These are phyloP conservation scores for Dasyprocta punctata DNA, from an alignment of 2,113 vertebrate genomes.

Conservation along the genomic window DNA sequence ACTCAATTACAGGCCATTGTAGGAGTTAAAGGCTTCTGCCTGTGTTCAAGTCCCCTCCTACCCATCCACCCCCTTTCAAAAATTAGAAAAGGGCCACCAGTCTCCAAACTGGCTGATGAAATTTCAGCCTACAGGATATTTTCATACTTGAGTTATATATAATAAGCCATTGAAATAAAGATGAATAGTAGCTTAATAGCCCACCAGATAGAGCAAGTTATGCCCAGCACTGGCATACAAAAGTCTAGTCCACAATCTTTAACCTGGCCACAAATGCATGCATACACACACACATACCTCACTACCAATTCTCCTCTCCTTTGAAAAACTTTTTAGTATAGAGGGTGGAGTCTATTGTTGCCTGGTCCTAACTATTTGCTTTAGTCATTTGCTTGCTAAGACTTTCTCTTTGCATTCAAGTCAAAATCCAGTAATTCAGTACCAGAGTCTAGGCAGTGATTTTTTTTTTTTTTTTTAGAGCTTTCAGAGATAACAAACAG, in stretches of 20 bases:
- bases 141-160: conserved; percentile 65
- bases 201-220: not conserved
- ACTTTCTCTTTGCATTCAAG: conserved; percentile 17
- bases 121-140: conserved; percentile 64
- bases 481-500: not conserved
- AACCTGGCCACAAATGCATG: not conserved
- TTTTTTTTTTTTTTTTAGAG: not conserved
- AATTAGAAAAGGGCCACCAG: conserved; percentile 57
- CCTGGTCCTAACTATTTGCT: conserved; percentile 5
- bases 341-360: not conserved
- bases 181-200: conserved; percentile 41
- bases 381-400: conserved; percentile 9
- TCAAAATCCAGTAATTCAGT: conserved; percentile 7
- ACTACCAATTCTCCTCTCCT: not conserved
- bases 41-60: conserved; percentile 53
- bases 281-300: not conserved
- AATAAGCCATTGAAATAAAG: conserved; percentile 67
- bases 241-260: conserved; percentile 32
- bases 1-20: not conserved
- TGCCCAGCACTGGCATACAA: not conserved
- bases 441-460: not conserved
- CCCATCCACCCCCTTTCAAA: conserved; percentile 45
- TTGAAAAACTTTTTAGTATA: not conserved
- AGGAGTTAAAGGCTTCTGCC: conserved; percentile 41
- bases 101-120: conserved; percentile 60